Base-by-base conservation (phyloP, 2,888 invertebrate genomes). In the Trichogramma evanescens region DNA sequence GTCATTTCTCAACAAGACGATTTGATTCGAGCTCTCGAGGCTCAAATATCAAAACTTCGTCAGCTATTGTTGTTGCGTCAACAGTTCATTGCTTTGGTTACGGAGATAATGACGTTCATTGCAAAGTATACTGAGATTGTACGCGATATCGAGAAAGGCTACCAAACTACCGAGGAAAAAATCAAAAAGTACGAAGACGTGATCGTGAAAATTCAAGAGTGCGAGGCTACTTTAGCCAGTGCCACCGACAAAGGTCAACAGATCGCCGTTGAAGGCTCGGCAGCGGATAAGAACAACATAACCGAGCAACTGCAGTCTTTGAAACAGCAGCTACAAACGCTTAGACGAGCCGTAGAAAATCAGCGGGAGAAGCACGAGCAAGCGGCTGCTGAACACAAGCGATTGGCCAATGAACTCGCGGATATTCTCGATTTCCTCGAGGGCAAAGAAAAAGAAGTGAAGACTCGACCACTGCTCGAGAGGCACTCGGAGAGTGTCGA, bases 231-330 rank as follows among this genome's bases (percentile, higher is more conserved):
- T 44, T 78, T 95, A 6, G 90, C 93, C 0, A 87, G 91, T 5
- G 93, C 95, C 0, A 88, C 88, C 9, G 95, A 95, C 72, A 95
- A 95, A 75, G 95, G 95, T 0, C 91, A 93, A 72, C 92, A 93
- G 76, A 95, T 96, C 43, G 93, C 93, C 0, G 88, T 89, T 0
- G 95, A 95, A 79, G 93, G 94, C 49, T 89, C 91, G 3, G 87
- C 91, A 0, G 88, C 89, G 13, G 95, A 95, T 69, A 84, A 91
- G 69, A 94, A 94, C 69, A 87, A 87, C 67, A 88, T 95, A 5
- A 93, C 92, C 2, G 92, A 93, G 73, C 89, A 94, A 68, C 74
- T 95, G 38, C 93, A 94, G 70, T 88, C 89, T 0, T 75, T 95
- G 26, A 94, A 93, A 76, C 91, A 92, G 72, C 91, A 93, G 66